phyloP scores from a whole-genome alignment of 1,140 invertebrate species.

The Drosophila lini region DNA sequence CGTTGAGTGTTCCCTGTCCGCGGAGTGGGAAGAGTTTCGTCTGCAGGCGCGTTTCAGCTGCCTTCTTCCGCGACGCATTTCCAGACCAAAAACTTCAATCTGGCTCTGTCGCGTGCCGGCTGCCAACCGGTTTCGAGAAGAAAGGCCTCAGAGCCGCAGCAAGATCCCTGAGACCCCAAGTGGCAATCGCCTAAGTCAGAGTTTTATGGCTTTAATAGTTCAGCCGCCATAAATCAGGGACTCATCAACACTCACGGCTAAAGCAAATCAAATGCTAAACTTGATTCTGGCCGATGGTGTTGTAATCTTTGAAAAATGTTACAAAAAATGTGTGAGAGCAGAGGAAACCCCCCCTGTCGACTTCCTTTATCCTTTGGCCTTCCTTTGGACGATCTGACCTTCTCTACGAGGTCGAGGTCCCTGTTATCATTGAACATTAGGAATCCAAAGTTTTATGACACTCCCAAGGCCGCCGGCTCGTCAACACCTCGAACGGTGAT shows the following conservation, averaged over 20 bases:
- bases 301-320: neutral
- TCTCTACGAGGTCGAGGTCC: neutral
- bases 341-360: neutral
- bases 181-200: conserved; percentile 17
- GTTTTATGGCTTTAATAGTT: conserved; percentile 21
- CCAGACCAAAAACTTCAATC: conserved; percentile 11
- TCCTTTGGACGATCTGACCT: neutral
- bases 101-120: conserved; percentile 72
- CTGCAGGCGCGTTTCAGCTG: conserved; percentile 34
- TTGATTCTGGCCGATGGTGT: neutral
- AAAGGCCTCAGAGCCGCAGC: neutral
- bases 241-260: conserved; percentile 7
- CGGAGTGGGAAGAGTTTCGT: conserved; percentile 32
- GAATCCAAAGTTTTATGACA: conserved; percentile 16
- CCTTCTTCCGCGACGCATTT: conserved; percentile 14
- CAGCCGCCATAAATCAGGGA: conserved; percentile 27
- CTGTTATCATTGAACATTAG: neutral
- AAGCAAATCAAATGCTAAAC: conserved; percentile 23
- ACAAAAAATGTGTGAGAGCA: neutral
- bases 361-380: conserved; percentile 15
- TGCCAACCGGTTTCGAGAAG: conserved; percentile 63
- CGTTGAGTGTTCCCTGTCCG: conserved; percentile 18
- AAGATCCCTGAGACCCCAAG: neutral
- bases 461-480: conserved; percentile 23
- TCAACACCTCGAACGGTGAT: conserved; percentile 57